Conservation (phyloP, 2,888 invertebrate species). For the Drosophila pseudotalamancana region DNA sequence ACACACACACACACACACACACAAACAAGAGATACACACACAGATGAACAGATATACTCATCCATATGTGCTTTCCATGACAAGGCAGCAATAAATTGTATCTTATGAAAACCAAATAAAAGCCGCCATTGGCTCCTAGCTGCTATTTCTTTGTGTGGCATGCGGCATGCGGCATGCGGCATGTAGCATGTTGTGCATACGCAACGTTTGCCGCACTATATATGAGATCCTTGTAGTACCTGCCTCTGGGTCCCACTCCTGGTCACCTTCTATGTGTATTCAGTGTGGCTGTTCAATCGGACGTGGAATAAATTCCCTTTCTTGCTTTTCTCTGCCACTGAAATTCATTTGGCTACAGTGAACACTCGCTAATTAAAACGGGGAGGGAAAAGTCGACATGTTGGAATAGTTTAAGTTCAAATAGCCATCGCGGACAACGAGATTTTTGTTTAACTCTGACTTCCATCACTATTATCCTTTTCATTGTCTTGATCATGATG, state of each 20-base stretch:
- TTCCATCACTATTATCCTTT: background rate
- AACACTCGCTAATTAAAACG: background rate
- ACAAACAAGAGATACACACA: background rate
- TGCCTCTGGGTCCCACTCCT: background rate
- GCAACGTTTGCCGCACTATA: conserved; percentile 36
- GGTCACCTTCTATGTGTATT: background rate
- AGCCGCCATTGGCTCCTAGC: conserved; percentile 26
- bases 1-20: conserved; percentile 5
- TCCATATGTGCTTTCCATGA: conserved; percentile 46
- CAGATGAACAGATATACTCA: conserved; percentile 12
- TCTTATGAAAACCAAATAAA: conserved; percentile 76
- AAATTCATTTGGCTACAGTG: background rate
- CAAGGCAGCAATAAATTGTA: conserved; percentile 76
- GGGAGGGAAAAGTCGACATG: too few relatives aligned
- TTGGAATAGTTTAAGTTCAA: too few relatives aligned
- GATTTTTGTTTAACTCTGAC: too few relatives aligned
- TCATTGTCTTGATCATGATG: too few relatives aligned
- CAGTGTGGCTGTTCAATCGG: background rate
- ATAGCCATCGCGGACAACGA: too few relatives aligned
- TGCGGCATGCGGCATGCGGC: conserved; percentile 2
- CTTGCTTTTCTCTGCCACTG: background rate
- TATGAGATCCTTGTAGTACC: background rate
- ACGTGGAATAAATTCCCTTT: conserved; percentile 11
- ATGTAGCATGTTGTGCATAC: conserved; percentile 31
- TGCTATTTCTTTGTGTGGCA: background rate